These are phyloP conservation scores for Aphelocoma californica DNA, from an alignment of 2,797 vertebrate species.

Conservation along the genomic window DNA sequence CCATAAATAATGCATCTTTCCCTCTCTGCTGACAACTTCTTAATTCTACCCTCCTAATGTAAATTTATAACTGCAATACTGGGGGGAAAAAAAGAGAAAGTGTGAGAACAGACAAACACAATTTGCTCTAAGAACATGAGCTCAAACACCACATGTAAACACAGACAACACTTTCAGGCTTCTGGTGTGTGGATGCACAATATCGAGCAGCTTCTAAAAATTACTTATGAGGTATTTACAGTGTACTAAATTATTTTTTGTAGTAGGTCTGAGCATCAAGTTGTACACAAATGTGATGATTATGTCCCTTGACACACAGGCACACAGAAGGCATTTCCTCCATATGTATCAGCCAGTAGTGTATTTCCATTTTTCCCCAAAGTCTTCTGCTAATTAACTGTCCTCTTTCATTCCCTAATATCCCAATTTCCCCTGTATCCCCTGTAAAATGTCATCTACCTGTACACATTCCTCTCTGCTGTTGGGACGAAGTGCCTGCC, in stretches of 20 bases:
- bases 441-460: background rate
- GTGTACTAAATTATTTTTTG: background rate
- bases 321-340: background rate
- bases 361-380: background rate
- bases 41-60: conserved; percentile 31
- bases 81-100: background rate
- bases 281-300: background rate
- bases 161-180: background rate
- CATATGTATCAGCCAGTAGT: background rate
- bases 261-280: background rate
- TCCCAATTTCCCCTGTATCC: rapidly evolving
- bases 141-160: background rate
- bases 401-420: background rate
- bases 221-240: background rate
- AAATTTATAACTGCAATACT: conserved; percentile 3
- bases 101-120: background rate
- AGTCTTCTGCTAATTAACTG: background rate
- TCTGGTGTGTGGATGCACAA: background rate
- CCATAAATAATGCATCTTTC: conserved; percentile 27
- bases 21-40: conserved; percentile 13
- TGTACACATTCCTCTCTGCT: background rate
- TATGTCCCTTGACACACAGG: background rate
- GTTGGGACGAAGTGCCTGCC: background rate
- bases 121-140: background rate
- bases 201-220: background rate